Percentiles rank a stretch among this genome's conserved stretches.
Evolutionary conservation across 2,888 invertebrate species (phyloP).

Genomic region (Dicranocentrus wangi): DNA sequence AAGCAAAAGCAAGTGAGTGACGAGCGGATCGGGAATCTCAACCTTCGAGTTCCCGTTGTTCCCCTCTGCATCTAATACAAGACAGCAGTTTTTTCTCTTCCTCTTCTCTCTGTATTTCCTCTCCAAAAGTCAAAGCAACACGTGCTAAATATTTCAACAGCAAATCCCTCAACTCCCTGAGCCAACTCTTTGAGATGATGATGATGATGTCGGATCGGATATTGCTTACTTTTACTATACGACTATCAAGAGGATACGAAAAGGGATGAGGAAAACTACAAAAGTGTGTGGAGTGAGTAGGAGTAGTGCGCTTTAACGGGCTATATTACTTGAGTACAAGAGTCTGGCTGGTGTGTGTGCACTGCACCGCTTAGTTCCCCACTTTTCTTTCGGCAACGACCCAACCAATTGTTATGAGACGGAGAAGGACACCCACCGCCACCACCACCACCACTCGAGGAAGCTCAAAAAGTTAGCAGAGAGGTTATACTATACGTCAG

Average conservation of each 20-base stretch:
- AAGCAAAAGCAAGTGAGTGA: background rate
- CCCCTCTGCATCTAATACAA: background rate
- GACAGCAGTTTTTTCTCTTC: background rate
- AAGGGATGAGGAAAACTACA: too few relatives aligned
- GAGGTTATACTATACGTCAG: too few relatives aligned
- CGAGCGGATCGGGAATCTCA: constrained; percentile 15
- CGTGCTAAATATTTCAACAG: constrained; percentile 37
- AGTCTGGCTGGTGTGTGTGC: too few relatives aligned
- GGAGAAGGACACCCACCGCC: background rate
- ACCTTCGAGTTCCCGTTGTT: background rate
- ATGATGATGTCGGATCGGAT: constrained; percentile 22
- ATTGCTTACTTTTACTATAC: constrained; percentile 26
- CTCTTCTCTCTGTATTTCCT: background rate
- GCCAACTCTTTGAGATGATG: constrained; percentile 27
- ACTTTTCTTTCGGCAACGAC: constrained; percentile 29
- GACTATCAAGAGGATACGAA: background rate
- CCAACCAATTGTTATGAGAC: constrained; percentile 28
- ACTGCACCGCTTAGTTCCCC: background rate
- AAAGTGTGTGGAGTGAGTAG: too few relatives aligned
- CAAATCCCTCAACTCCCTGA: constrained; percentile 33
- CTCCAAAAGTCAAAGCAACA: constrained; percentile 27
- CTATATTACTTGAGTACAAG: too few relatives aligned
- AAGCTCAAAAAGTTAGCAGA: constrained; percentile 11
- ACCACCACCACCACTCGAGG: too few relatives aligned
- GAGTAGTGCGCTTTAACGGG: too few relatives aligned